Evolutionary conservation across 2,797 vertebrate genomes (phyloP).

Genomic region (Lophius americanus): DNA sequence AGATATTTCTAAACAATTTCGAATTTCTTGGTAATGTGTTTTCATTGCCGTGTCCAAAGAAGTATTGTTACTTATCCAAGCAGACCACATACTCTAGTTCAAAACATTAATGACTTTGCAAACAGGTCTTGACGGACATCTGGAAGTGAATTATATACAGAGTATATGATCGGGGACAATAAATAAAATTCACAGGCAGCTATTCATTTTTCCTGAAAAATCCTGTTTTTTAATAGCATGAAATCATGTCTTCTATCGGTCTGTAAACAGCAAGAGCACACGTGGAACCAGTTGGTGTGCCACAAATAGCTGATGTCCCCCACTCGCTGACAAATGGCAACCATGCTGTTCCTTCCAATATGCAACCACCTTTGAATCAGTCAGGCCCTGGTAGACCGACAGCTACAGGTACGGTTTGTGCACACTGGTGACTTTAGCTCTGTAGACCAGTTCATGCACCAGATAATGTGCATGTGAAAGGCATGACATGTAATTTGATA

Average conservation of each 20-base stretch:
- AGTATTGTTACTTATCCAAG: neutral
- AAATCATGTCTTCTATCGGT: conserved; percentile 1
- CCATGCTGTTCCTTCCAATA: conserved; percentile 52
- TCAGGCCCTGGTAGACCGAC: conserved; percentile 73
- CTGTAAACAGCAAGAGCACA: conserved; percentile 47
- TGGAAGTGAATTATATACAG: neutral
- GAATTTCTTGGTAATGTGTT: neutral
- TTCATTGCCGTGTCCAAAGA: too few relatives aligned
- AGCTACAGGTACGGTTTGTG: conserved; percentile 61
- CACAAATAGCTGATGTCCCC: conserved; percentile 56
- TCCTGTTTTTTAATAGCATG: neutral
- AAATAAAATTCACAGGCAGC: neutral
- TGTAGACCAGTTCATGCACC: neutral
- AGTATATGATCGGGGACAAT: neutral
- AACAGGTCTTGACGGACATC: neutral
- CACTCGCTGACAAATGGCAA: conserved; percentile 68
- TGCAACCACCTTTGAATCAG: conserved; percentile 61
- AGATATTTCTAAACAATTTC: too few relatives aligned
- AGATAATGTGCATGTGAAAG: neutral
- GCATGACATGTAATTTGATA: neutral
- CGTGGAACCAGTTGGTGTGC: conserved; percentile 48
- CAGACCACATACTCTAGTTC: neutral
- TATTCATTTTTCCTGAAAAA: neutral
- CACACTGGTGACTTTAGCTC: neutral
- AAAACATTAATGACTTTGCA: neutral